These are phyloP conservation scores for Drosophila anomalata DNA, from an alignment of 2,888 invertebrate species.

Conservation along the genomic window DNA sequence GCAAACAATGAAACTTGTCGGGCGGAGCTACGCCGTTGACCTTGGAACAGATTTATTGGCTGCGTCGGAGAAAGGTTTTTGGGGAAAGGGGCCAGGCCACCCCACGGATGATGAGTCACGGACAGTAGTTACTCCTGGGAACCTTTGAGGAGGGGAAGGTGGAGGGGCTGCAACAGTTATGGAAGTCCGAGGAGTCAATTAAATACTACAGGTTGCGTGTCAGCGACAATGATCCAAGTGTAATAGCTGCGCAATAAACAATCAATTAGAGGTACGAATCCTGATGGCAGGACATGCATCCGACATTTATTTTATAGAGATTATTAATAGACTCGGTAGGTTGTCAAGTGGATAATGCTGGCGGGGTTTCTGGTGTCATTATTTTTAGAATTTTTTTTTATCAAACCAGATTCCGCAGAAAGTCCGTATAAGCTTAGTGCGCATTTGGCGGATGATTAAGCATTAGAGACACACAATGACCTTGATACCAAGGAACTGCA, in stretches of 20 bases:
- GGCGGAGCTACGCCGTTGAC: slow-evolving; percentile 42
- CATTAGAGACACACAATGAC: slow-evolving; percentile 8
- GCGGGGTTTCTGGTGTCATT: not conserved
- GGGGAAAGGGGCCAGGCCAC: slow-evolving; percentile 21
- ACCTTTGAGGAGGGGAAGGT: not conserved
- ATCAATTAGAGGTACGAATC: slow-evolving; percentile 41
- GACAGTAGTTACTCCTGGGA: slow-evolving; percentile 8
- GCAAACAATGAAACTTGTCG: slow-evolving; percentile 24
- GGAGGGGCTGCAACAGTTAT: not conserved
- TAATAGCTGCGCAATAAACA: slow-evolving; percentile 51
- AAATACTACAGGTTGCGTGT: slow-evolving; percentile 52
- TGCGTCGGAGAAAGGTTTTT: slow-evolving; percentile 16
- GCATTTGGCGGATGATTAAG: slow-evolving; percentile 7
- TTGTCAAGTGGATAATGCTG: not conserved
- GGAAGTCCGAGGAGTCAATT: slow-evolving; percentile 10
- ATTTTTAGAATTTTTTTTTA: not conserved
- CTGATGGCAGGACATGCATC: slow-evolving; percentile 8
- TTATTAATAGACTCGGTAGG: slow-evolving; percentile 24
- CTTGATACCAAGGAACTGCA: slow-evolving; percentile 8
- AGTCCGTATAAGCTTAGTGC: slow-evolving; percentile 5
- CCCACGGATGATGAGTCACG: slow-evolving; percentile 22
- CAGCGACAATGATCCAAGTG: slow-evolving; percentile 18
- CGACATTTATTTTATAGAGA: not conserved
- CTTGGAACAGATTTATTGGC: slow-evolving; percentile 49
- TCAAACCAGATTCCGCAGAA: slow-evolving; percentile 11